Evolutionary conservation across 2,113 vertebrate species (phyloP).

Genomic region (Chamaea fasciata): DNA sequence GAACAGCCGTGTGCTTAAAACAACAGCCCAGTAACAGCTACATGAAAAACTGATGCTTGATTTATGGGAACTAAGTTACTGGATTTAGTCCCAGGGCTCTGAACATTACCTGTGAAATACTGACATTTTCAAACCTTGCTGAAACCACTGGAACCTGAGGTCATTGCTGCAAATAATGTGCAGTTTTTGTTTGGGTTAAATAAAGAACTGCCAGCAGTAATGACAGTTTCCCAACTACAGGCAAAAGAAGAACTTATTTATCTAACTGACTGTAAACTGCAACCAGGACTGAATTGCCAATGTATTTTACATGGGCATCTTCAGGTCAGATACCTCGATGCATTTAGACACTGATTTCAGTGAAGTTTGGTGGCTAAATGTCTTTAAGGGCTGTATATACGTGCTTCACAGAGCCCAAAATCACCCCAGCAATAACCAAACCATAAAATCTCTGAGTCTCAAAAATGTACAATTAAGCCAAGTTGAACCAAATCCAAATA

Average conservation of each 20-base stretch:
- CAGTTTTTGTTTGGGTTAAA: background rate
- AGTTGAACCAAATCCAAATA: background rate
- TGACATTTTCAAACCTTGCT: background rate
- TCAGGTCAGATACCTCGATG: background rate
- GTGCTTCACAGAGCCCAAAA: background rate
- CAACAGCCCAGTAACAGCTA: constrained; percentile 39
- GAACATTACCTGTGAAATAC: background rate
- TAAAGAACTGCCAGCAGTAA: background rate
- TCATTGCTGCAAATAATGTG: background rate
- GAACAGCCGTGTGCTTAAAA: constrained; percentile 64
- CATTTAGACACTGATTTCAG: background rate
- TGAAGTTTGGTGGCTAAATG: background rate
- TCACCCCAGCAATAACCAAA: background rate
- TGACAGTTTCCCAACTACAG: background rate
- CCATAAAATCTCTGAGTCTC: background rate
- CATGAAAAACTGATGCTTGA: background rate
- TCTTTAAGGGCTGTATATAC: background rate
- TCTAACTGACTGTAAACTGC: background rate
- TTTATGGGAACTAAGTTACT: background rate
- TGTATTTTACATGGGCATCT: background rate
- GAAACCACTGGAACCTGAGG: background rate
- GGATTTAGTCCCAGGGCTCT: background rate
- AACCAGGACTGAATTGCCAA: background rate
- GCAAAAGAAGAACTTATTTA: background rate
- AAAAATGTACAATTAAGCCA: background rate